Evolutionary conservation across 2,888 invertebrate genomes (phyloP).

Genomic region (Stenodera caucasica): DNA sequence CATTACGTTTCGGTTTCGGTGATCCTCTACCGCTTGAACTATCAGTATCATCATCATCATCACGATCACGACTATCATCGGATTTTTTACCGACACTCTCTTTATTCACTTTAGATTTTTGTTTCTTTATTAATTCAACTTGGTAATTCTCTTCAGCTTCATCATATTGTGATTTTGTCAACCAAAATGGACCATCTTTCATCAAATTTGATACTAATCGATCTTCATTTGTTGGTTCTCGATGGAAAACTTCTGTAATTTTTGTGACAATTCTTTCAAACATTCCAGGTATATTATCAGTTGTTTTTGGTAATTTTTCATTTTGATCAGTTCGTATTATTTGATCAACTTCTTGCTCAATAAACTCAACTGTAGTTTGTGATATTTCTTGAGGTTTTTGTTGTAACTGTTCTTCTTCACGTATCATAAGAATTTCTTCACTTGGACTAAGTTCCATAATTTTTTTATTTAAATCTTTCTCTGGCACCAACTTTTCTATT

Average conservation of each 20-base stretch:
- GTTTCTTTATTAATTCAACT: conserved; percentile 57
- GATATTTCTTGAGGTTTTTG: conserved; percentile 1
- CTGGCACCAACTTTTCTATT: too few relatives aligned
- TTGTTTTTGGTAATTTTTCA: conserved; percentile 14
- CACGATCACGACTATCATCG: conserved; percentile 54
- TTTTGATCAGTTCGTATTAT: background rate
- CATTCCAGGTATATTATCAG: conserved; percentile 39
- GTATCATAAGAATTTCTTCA: conserved; percentile 20
- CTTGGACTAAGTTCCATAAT: conserved; percentile 18
- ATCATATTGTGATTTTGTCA: conserved; percentile 64
- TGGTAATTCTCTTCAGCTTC: conserved; percentile 66
- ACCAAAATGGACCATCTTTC: conserved; percentile 63
- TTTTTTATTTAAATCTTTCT: conserved; percentile 12
- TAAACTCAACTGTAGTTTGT: conserved; percentile 6
- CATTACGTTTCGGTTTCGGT: conserved; percentile 24
- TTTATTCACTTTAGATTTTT: conserved; percentile 45
- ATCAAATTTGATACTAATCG: conserved; percentile 44
- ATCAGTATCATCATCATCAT: conserved; percentile 64
- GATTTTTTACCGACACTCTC: conserved; percentile 28
- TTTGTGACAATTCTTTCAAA: conserved; percentile 44
- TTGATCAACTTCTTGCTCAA: background rate
- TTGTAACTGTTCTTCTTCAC: conserved; percentile 15
- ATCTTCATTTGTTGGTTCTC: conserved; percentile 35
- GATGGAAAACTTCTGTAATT: conserved; percentile 38
- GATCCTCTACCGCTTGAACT: conserved; percentile 59